phyloP scores from a whole-genome alignment of 1,140 invertebrate species.

The Drosophila grimshawi region DNA sequence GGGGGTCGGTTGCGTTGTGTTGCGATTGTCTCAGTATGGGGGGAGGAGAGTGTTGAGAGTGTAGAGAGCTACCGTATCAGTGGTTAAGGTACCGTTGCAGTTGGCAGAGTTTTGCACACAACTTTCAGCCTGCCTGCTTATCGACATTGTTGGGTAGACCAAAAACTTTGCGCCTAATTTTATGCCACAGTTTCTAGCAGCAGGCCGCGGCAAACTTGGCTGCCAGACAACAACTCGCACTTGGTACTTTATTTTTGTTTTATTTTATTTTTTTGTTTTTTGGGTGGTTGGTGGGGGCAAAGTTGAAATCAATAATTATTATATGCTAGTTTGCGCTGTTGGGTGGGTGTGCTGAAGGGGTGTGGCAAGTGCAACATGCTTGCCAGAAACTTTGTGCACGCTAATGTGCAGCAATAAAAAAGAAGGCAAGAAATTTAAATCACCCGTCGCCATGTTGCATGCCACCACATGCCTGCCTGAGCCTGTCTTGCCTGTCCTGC shows the following conservation, averaged over 20 bases:
- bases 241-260: slow-evolving; percentile 1
- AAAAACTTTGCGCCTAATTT: slow-evolving; percentile 62
- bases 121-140: slow-evolving; percentile 35
- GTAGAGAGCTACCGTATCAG: slow-evolving; percentile 12
- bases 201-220: slow-evolving; percentile 11
- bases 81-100: slow-evolving; percentile 15
- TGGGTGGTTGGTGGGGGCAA: slow-evolving; percentile 48
- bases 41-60: neutral
- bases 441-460: slow-evolving; percentile 69
- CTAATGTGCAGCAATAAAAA: slow-evolving; percentile 76
- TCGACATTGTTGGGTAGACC: slow-evolving; percentile 31
- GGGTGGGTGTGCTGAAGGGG: slow-evolving; percentile 1
- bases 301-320: slow-evolving; percentile 79
- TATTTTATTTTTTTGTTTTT: neutral
- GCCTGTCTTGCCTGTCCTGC: neutral
- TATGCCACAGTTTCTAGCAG: slow-evolving; percentile 45
- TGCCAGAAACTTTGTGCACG: slow-evolving; percentile 76
- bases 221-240: slow-evolving; percentile 13
- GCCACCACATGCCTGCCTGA: neutral
- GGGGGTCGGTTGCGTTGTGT: too few relatives aligned
- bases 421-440: slow-evolving; percentile 54
- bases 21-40: too few relatives aligned
- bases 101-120: slow-evolving; percentile 27
- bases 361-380: slow-evolving; percentile 60
- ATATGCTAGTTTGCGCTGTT: slow-evolving; percentile 58